These are phyloP conservation scores for Ceyx cyanopectus DNA, from an alignment of 2,113 vertebrate genomes.

Conservation along the genomic window DNA sequence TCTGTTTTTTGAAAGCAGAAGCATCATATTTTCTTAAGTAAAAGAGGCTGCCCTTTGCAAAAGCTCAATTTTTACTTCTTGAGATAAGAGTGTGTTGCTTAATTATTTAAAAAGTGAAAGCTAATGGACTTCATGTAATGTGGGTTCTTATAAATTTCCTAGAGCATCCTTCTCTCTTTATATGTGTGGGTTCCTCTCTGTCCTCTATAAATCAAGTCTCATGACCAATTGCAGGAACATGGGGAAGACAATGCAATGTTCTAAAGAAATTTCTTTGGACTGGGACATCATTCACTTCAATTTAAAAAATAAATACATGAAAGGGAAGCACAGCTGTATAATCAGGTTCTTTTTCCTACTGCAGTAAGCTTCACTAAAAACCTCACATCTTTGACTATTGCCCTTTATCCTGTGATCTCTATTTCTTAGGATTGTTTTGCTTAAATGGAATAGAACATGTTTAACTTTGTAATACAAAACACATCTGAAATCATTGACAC, in stretches of 20 bases:
- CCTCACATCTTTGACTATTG: neutral
- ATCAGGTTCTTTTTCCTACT: neutral
- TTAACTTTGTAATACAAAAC: conserved; percentile 69
- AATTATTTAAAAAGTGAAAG: conserved; percentile 35
- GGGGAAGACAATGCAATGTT: neutral
- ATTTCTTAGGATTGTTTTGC: conserved; percentile 54
- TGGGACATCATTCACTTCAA: neutral
- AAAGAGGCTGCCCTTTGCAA: neutral
- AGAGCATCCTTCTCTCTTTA: neutral
- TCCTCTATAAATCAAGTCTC: neutral
- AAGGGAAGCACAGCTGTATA: neutral
- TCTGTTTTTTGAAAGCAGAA: neutral
- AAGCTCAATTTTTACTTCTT: neutral
- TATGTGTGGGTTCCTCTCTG: neutral
- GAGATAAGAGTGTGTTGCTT: neutral
- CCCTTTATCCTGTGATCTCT: neutral
- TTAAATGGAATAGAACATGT: conserved; percentile 60
- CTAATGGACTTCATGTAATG: conserved; percentile 31
- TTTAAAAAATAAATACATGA: neutral
- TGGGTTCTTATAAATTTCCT: conserved; percentile 4
- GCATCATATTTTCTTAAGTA: neutral
- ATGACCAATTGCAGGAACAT: neutral
- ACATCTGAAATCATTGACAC: conserved; percentile 72
- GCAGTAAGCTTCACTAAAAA: neutral
- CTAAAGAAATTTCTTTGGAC: neutral